These are phyloP conservation scores for Coelopa pilipes DNA, from an alignment of 2,888 invertebrate species.

Conservation along the genomic window DNA sequence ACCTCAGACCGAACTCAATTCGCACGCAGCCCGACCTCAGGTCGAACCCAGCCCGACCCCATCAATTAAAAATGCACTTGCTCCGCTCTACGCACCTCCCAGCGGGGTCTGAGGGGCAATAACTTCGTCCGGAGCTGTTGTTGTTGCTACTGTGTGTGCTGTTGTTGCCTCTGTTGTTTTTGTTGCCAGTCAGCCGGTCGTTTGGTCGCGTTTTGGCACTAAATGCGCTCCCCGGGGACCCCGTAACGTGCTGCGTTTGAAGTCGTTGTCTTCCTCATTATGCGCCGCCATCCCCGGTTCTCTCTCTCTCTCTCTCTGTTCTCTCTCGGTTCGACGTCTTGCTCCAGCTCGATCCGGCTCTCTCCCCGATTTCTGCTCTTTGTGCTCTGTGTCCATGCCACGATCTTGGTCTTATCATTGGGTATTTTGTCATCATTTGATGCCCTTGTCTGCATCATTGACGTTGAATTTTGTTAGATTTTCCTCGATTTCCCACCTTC, in stretches of 20 bases:
- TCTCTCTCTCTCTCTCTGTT: neutral
- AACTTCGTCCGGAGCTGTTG: slow-evolving; percentile 50
- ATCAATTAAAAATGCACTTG: slow-evolving; percentile 58
- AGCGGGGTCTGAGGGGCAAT: slow-evolving; percentile 5
- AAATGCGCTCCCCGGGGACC: slow-evolving; percentile 47
- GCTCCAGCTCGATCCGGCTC: too few relatives aligned
- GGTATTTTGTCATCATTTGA: too few relatives aligned
- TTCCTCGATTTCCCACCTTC: too few relatives aligned
- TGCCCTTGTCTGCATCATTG: too few relatives aligned
- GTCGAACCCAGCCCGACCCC: slow-evolving; percentile 55
- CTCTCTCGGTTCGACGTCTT: too few relatives aligned
- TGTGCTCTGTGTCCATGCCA: too few relatives aligned
- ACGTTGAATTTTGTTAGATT: too few relatives aligned
- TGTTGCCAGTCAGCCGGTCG: slow-evolving; percentile 28
- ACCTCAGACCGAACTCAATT: slow-evolving; percentile 4
- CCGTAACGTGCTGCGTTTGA: slow-evolving; percentile 43
- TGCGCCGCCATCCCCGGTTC: neutral
- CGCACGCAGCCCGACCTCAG: slow-evolving; percentile 41
- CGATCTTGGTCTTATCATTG: too few relatives aligned
- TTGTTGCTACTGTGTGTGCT: slow-evolving; percentile 44
- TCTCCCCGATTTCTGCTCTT: too few relatives aligned
- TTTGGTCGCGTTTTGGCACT: slow-evolving; percentile 34
- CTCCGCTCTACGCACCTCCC: slow-evolving; percentile 4
- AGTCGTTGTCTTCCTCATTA: slow-evolving; percentile 37
- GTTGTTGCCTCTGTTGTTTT: slow-evolving; percentile 38